Evolutionary conservation across 2,888 invertebrate genomes (phyloP).

Genomic region (Ornithoptera priamus): DNA sequence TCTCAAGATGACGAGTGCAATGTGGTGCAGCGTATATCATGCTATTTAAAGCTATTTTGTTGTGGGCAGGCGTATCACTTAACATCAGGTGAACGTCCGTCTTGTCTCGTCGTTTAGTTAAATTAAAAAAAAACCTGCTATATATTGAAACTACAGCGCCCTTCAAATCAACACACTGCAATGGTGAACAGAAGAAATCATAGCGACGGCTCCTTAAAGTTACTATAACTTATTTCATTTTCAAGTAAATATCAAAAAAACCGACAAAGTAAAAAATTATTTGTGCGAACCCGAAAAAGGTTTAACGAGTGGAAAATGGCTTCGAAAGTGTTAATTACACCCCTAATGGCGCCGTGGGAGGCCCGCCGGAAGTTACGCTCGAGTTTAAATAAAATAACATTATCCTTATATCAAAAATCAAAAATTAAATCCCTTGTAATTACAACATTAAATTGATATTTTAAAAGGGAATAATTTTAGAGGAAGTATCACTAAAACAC

Average conservation of each 20-base stretch:
- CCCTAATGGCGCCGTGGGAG: conserved; percentile 8
- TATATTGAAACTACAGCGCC: no score
- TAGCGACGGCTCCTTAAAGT: no score
- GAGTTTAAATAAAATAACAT: conserved; percentile 11
- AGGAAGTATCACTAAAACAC: not conserved
- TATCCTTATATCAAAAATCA: not conserved
- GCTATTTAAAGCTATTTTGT: no score
- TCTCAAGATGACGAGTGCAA: no score
- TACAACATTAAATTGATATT: not conserved
- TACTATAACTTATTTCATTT: not conserved
- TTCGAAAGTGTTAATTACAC: conserved; percentile 21
- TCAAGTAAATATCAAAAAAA: not conserved
- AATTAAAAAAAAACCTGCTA: no score
- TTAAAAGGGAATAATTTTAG: not conserved
- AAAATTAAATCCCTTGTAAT: not conserved
- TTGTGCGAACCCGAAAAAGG: conserved; percentile 14
- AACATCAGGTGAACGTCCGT: no score
- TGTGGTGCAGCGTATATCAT: no score
- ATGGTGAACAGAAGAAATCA: no score
- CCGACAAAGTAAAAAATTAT: conserved; percentile 9
- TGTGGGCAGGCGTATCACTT: no score
- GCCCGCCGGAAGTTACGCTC: conserved; percentile 5
- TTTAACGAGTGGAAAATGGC: conserved; percentile 21
- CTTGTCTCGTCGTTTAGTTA: no score
- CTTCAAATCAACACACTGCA: no score